Evolutionary conservation across 2,113 vertebrate genomes (phyloP).

Genomic region (Aphyosemion australe): DNA sequence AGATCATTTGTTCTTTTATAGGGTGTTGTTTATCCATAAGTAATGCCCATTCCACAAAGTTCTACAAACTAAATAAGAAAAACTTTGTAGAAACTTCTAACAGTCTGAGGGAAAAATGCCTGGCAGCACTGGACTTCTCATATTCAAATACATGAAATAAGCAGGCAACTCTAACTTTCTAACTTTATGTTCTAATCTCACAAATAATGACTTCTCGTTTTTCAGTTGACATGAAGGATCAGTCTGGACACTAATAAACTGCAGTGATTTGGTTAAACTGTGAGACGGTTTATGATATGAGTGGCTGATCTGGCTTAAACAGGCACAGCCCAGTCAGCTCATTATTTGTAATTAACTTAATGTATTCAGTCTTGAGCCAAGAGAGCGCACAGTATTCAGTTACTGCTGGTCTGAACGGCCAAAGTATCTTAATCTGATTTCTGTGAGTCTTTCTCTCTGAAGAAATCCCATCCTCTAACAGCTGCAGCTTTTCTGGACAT

Average conservation of each 20-base stretch:
- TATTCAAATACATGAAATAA: too few species aligned
- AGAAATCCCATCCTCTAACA: constrained; percentile 35
- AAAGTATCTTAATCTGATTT: constrained; percentile 8
- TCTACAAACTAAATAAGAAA: neutral
- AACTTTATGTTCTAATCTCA: too few species aligned
- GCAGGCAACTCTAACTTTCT: too few species aligned
- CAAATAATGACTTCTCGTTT: neutral
- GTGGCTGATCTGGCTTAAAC: constrained; percentile 11
- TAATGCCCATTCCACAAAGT: neutral
- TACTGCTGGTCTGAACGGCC: neutral
- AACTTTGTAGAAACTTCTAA: neutral
- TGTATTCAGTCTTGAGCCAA: constrained; percentile 25
- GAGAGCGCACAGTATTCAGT: constrained; percentile 14
- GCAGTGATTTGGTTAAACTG: constrained; percentile 14
- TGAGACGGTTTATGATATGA: constrained; percentile 15
- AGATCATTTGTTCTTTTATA: neutral
- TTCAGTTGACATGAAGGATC: neutral
- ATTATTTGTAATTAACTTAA: constrained; percentile 37
- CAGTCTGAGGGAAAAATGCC: neutral
- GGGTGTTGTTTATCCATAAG: neutral
- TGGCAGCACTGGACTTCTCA: too few species aligned
- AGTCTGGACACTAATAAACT: too few species aligned
- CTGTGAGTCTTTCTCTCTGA: constrained; percentile 7
- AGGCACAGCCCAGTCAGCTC: constrained; percentile 10
- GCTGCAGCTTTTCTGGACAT: constrained; percentile 42